phyloP scores from a whole-genome alignment of 2,113 vertebrate species.

The Alexandromys fortis region DNA sequence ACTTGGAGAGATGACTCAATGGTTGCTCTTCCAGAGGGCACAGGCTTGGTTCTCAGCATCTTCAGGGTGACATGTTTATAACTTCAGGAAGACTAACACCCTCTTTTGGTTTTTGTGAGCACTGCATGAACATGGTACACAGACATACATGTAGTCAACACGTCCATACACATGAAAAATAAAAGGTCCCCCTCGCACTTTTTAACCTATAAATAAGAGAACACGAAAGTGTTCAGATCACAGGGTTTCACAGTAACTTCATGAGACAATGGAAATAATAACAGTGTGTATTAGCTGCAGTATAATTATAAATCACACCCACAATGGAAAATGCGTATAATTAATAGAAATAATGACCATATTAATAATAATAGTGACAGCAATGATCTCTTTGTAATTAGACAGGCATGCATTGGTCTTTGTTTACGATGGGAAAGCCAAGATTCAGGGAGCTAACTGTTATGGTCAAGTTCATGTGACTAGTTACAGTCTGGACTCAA shows the following conservation, averaged over 20 bases:
- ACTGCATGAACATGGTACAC: not conserved
- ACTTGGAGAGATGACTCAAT: not conserved
- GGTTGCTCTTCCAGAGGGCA: not conserved
- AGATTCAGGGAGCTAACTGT: not conserved
- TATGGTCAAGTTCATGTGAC: not conserved
- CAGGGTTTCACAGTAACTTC: not conserved
- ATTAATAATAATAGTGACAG: not conserved
- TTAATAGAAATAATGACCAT: not conserved
- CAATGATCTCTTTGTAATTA: not conserved
- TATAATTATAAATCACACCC: not conserved
- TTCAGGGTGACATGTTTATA: not conserved
- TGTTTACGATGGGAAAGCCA: not conserved
- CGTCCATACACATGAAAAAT: not conserved
- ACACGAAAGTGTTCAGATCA: not conserved
- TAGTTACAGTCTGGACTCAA: rapidly evolving
- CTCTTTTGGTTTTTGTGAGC: not conserved
- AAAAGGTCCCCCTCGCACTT: not conserved
- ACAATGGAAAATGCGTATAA: not conserved
- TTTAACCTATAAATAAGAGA: not conserved
- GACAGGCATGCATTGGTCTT: not conserved
- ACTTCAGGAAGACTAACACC: not conserved
- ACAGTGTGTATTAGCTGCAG: not conserved
- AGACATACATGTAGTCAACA: not conserved
- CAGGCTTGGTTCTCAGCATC: not conserved
- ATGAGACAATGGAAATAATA: not conserved